Evolutionary conservation across 2,797 vertebrate genomes (phyloP), one percentile per base, ranked within the genome.

Genomic region (Apogon hyalosoma): DNA sequence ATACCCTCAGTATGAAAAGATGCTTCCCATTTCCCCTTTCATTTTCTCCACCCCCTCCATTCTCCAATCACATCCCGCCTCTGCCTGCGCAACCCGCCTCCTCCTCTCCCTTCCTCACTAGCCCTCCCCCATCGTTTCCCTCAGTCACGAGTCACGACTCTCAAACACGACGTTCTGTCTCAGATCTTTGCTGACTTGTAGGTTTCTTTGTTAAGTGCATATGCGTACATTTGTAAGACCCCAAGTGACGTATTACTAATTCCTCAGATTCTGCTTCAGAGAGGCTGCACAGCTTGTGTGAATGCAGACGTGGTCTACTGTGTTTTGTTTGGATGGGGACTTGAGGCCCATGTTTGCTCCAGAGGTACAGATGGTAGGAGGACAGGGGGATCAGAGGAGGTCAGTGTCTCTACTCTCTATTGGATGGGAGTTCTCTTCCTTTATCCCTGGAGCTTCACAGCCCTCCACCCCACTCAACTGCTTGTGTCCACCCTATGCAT

Each of bases 121-220:
- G 38, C 79, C 79, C 84, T 77, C 87, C 80, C 80, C 69, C 76
- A 38, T 72, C 63, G 14, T n/a, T 84, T 75, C 68, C 67, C 83
- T 77, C 87, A 79, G 88, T 92, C 91, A 89, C 84, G 84, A 90
- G 88, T 91, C 91, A 89, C 84, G 83, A 89, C 87, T 87, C 83
- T 70, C 73, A 74, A 74, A 80, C 36, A 48, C 79, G 76, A 75
- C 71, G 58, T 84, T 77, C 19, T 14, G 1, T 52, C 76, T 68
- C 62, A 72, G 54, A 67, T 82, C 77, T 84, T 67, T 80, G 79
- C 87, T 85, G 87, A 89, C 82, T 68, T 63, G 50, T 41, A 57
- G 40, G n/a, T 79, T 79, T 75, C 14, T 76, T 46, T 64, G 49
- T 45, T 28, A 61, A 43, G 50, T 63, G 40, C 57, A 21, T 53